Percentiles rank a stretch among this genome's conserved stretches.
These are phyloP conservation scores for Vanacampus margaritifer DNA, from an alignment of 2,113 vertebrate genomes.

Conservation along the genomic window DNA sequence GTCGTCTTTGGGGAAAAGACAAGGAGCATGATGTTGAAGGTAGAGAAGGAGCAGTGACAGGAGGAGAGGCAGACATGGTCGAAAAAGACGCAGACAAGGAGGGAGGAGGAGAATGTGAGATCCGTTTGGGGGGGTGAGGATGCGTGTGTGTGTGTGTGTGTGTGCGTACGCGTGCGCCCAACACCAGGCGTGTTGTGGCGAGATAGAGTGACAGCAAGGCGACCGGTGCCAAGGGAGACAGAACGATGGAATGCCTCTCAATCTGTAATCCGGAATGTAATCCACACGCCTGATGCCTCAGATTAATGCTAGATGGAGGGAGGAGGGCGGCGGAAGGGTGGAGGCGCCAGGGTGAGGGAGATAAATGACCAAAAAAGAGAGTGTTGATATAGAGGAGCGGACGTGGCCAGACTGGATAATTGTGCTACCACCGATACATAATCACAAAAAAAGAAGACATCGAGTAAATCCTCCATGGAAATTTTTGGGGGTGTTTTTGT, in stretches of 20 bases:
- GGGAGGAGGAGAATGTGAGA: slow-evolving; percentile 24
- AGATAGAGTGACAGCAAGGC: slow-evolving; percentile 46
- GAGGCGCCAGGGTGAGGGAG: slow-evolving; percentile 34
- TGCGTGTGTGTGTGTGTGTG: slow-evolving; percentile 10
- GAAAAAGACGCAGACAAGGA: slow-evolving; percentile 29
- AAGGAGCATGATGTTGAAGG: slow-evolving; percentile 27
- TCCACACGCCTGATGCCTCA: slow-evolving; percentile 73
- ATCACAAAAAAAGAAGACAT: too few species aligned
- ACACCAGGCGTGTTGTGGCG: slow-evolving; percentile 24
- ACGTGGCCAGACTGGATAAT: slow-evolving; percentile 20
- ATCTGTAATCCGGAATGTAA: slow-evolving; percentile 77
- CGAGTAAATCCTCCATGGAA: too few species aligned
- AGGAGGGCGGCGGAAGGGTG: slow-evolving; percentile 17
- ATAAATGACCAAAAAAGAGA: slow-evolving; percentile 57
- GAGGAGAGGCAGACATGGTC: slow-evolving; percentile 22
- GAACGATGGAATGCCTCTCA: slow-evolving; percentile 62
- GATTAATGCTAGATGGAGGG: slow-evolving; percentile 68
- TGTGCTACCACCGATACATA: not conserved
- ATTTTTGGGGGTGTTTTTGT: too few species aligned
- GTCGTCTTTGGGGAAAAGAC: slow-evolving; percentile 17
- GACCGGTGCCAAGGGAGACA: slow-evolving; percentile 48
- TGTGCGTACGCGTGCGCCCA: too few species aligned
- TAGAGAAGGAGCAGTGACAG: slow-evolving; percentile 45
- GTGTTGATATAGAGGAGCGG: slow-evolving; percentile 32
- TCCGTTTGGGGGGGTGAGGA: slow-evolving; percentile 38